Conservation (phyloP, 2,113 vertebrate species). For the Martes martes region DNA sequence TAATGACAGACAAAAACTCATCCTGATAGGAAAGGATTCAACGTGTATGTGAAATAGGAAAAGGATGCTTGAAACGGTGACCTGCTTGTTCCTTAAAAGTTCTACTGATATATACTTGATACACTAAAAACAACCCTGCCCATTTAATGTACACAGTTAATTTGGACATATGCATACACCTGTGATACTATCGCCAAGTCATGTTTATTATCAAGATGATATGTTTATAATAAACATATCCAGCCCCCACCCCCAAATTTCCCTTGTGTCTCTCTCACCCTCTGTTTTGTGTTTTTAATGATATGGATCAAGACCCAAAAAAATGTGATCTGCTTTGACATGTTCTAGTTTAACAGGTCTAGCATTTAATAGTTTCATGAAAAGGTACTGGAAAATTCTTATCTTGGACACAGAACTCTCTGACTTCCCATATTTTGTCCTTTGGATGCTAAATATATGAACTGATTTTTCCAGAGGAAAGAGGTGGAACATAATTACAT, state of each 20-base stretch:
- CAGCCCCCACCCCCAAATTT: background rate
- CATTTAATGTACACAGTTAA: background rate
- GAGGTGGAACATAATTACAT: background rate
- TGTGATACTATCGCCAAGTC: background rate
- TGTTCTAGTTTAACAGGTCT: background rate
- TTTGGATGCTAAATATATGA: background rate
- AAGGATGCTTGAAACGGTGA: background rate
- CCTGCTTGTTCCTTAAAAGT: background rate
- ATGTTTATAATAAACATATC: background rate
- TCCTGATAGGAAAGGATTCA: conserved; percentile 38
- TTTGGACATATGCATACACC: background rate
- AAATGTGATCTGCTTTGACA: background rate
- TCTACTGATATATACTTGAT: background rate
- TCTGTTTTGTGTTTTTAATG: background rate
- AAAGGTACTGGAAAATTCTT: background rate
- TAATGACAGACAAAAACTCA: conserved; percentile 2
- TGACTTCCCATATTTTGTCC: background rate
- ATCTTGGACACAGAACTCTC: background rate
- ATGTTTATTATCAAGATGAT: background rate
- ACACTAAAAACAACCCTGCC: background rate
- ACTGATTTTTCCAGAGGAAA: background rate
- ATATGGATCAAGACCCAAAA: background rate
- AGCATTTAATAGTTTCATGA: background rate
- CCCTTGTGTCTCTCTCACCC: no score
- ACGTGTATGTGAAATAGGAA: background rate